Evolutionary conservation across 92 coral and sea anemone genomes (phyloP), one percentile per base, ranked within the genome.

Genomic region (Actinostola sp.): DNA sequence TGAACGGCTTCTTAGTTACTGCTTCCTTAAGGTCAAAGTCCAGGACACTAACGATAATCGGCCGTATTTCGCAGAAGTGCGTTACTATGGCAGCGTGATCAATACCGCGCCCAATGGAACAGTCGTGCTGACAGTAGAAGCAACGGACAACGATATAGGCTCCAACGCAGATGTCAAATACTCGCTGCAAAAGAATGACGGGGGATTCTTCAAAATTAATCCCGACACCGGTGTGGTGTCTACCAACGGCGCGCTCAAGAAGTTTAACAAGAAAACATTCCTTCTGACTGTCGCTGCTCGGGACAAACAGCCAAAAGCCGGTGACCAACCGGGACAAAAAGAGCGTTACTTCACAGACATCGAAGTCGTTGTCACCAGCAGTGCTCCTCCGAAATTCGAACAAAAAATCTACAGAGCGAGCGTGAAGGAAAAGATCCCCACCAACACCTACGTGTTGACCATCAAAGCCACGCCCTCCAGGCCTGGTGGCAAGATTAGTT

Each of bases 31-130:
- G 4, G 80, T 93, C 5, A 54, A 71, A 27, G 84, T 93, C 12
- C 59, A 42, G 21, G 98, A 93, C 30, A 81, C 58, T 23, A 93
- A 93, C 54, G 98, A 93, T 31, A 82, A 88, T 49, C 76, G 84
- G 39, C 98, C 98, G 5, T 60, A 21, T 39, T 93, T 93, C 44
- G 73, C 67, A 3, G 66, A 72, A 17, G 69, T 61, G 34, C 69
- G 33, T 23, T 91, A 91, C 63, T 63, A 28, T 39, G 97, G 87
- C 8, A 82, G 87, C 34, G 87, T 86, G 0, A 53, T 51, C 62
- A 52, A 79, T 38, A 52, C 61, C 1, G 70, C 84, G 2, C 16
- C 57, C 6, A 70, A 84, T 21, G 87, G 87, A 7, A 84, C 87
- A 19, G 29, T 67, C 0, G 75, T 89, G 56, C 82, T 89, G 19